Evolutionary conservation across 2,113 vertebrate genomes (phyloP), one percentile per base, ranked within the genome.

Genomic region (Naja naja): DNA sequence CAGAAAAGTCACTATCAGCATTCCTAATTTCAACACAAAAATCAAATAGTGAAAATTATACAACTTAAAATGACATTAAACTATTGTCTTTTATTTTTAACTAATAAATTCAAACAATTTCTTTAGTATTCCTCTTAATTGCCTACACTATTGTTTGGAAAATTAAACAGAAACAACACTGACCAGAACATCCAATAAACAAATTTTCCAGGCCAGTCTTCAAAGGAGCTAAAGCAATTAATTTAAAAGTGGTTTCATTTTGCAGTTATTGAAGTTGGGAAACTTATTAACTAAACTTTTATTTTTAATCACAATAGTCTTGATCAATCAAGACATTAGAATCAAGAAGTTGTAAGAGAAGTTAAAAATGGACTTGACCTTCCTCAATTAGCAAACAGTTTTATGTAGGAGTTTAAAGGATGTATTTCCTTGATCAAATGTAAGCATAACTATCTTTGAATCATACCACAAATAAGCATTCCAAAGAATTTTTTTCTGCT

Each of bases 321-420:
- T 93, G 18, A 52, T 53, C 5, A 52, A 39, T 49, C 56, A 89
- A 85, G 69, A 53, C 86, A 49, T 53, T 93, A 85, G 85, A 93
- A 47, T 88, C 85, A 90, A 0, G 0, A 0, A 89, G 49, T 90
- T 85, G 89, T 87, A 89, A 91, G 94, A 85, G 58, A 52, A 88
- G 91, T 90, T 92, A 92, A 92, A 92, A 92, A 91, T 45, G 2
- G 87, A 94, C 23, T 74, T 64, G 92, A 45, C 30, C 18, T 94
- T 92, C 74, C 56, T 7, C 20, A 34, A 25, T 87, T 56, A 93
- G 86, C 30, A 8, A 1, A 30, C 85, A 91, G 87, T 52, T 0
- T 87, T 85, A 91, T 22, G 53, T 2, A 54, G 0, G 8, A 0
- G 92, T 81, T 56, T 91, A 22, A 39, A 1, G 89, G 8, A 86